Conservation (phyloP, 2,797 vertebrate species). For the Pipistrellus pipistrellus region DNA sequence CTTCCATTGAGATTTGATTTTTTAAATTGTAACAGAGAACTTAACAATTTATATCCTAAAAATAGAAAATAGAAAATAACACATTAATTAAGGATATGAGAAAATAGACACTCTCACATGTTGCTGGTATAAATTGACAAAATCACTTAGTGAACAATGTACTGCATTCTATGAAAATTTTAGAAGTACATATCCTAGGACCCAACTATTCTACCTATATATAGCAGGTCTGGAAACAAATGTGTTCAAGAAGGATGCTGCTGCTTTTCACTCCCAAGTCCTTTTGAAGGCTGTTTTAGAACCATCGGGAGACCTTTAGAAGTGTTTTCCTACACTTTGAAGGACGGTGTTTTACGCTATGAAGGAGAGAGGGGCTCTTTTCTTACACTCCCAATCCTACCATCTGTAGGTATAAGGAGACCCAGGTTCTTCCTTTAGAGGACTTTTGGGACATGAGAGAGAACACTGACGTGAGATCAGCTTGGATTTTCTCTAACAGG, state of each 20-base stretch:
- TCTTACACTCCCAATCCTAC: background rate
- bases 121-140: background rate
- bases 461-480: too few relatives aligned
- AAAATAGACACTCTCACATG: background rate
- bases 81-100: background rate
- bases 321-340: background rate
- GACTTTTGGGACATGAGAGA: background rate
- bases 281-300: background rate
- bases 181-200: background rate
- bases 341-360: background rate
- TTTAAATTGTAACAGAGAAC: background rate
- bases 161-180: background rate
- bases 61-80: background rate
- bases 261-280: background rate
- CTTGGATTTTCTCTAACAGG: background rate
- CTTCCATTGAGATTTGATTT: background rate
- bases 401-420: background rate
- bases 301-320: background rate
- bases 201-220: background rate
- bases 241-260: background rate
- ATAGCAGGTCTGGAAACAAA: background rate
- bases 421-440: background rate
- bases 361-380: background rate
- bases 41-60: background rate
- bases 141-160: background rate